Conservation (phyloP, 2,888 invertebrate genomes). For the Leuctra nigra region DNA sequence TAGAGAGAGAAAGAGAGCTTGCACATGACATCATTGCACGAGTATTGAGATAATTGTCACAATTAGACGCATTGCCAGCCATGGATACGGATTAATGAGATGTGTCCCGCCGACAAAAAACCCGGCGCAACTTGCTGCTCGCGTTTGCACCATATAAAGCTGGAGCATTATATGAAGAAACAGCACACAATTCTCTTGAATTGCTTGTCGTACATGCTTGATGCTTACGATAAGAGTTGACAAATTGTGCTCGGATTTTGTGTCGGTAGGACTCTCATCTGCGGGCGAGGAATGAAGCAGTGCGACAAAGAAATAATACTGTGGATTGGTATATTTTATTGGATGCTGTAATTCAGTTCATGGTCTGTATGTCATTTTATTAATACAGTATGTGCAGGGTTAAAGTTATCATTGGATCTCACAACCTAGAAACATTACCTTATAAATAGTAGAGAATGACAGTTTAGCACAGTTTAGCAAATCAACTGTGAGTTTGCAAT, state of each 20-base stretch:
- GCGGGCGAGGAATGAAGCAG: conserved; percentile 3
- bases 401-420: too few relatives aligned
- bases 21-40: background rate
- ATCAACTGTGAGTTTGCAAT: too few relatives aligned
- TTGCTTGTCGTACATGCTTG: too few relatives aligned
- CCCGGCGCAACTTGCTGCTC: too few relatives aligned
- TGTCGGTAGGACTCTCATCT: background rate
- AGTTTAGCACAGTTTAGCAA: too few relatives aligned
- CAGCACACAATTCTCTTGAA: too few relatives aligned
- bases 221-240: background rate
- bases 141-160: too few relatives aligned
- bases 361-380: background rate
- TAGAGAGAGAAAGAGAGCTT: background rate
- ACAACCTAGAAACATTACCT: too few relatives aligned
- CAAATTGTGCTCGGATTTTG: background rate
- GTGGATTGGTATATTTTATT: conserved; percentile 3
- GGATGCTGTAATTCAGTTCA: background rate
- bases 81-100: too few relatives aligned
- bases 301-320: background rate
- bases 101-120: too few relatives aligned
- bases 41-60: background rate
- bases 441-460: too few relatives aligned
- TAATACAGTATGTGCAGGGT: background rate
- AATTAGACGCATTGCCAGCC: conserved; percentile 1
- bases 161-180: background rate